Evolutionary conservation across 2,888 invertebrate genomes (phyloP), one percentile per base, ranked within the genome.

Genomic region (Drosophila rubida): DNA sequence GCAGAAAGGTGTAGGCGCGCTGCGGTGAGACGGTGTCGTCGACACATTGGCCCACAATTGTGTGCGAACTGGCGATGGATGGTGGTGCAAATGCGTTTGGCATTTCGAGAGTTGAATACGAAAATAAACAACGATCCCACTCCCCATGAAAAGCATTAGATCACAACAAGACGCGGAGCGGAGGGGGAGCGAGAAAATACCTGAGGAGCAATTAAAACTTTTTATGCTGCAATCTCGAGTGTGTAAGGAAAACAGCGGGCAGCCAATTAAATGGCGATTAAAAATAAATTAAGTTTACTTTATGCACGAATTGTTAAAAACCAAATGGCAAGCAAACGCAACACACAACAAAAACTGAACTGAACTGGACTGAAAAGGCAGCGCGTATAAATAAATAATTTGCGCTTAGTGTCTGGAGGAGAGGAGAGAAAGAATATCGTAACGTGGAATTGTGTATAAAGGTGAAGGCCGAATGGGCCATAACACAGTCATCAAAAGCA

Each of bases 251-350:
- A 87, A 82, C 85, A 84, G 69, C 69, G 69, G 62, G 63, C 80
- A 61, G 64, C 74, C 75, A 87, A 87, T 84, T 87, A 81, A 84
- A 84, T 78, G 87, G 73, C 80, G 83, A 87, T 84, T 84, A 87
- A 84, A 83, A 87, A 87, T 85, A 87, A 84, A 84, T 84, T 83
- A 85, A 78, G 80, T 83, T 83, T 87, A 69, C 74, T 69, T 79
- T 76, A 59, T 66, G 30, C 53, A 60, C 61, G 42, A 68, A 69
- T 84, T 82, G 77, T 62, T 71, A 59, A 49, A 71, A 71, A 70
- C 75, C 78, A 80, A 76, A 61, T 61, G 60, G 59, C 66, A 75
- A 75, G 63, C 70, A 67, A 27, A 27, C 27, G 8, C 27, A 27
- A 9, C 32, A 32, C 32, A 22, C 42, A 45, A 27, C 46, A 41